Base-by-base conservation (phyloP, 2,113 vertebrate genomes). In the Choloepus hoffmanni region DNA sequence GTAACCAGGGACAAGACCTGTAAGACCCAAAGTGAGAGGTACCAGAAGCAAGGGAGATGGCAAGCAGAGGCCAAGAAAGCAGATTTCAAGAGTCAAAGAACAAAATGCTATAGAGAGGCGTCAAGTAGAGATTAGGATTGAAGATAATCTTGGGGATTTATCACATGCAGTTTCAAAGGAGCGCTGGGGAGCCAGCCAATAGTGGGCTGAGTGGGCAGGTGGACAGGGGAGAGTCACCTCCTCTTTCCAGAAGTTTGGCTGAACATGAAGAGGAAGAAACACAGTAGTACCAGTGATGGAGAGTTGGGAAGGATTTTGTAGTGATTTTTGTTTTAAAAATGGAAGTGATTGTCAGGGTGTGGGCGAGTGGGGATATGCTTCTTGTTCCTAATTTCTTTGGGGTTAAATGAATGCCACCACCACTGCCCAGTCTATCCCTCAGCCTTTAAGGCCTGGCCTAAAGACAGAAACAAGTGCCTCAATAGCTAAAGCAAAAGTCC, bases 351-450 rank as follows among this genome's bases (percentile, higher is more conserved):
- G 26, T 79, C 48, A 73, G n/a, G 82, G 85, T 63, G 9, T 45
- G 83, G 26, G 10, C 62, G 19, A 7, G 50, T 10, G 55, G 58
- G 58, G 21, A 16, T 33, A 26, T 90, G 26, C 33, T 45, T 36
- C 65, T 72, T 96, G 13, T 94, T 92, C 92, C 65, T 83, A 28
- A 68, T 94, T 85, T 91, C 87, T 94, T 73, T 84, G 65, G 90
- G 24, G 10, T 81, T 87, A 40, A 65, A 65, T 67, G 36, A 48
- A 33, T 30, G 24, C 23, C 5, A 45, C 24, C 23, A 2, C 63
- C 26, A 43, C 10, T 21, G 13, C 5, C 36, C 67, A 30, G 40
- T 87, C 55, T 76, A 7, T 36, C 24, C 30, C 18, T 87, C 2
- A 14, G 26, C 21, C 43, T 76, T 68, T 36, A 36, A 53, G 43